Evolutionary conservation across 2,888 invertebrate genomes (phyloP), one percentile per base, ranked within the genome.

Genomic region (Carcina quercana): DNA sequence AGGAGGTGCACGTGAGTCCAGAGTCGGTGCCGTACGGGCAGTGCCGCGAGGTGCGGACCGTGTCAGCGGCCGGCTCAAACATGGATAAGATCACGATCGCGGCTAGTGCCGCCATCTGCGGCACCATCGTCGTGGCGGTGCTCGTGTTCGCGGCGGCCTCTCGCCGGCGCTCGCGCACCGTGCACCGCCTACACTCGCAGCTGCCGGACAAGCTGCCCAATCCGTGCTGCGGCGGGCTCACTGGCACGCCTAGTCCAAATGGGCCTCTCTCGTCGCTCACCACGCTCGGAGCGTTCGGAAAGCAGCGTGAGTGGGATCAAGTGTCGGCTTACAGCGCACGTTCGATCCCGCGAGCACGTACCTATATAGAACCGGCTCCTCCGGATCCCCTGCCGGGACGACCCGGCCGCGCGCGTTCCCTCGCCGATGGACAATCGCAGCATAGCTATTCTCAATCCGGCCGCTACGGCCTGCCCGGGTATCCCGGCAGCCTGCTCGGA

Each of bases 71-170:
- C 27, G 90, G 93, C 31, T 92, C 94, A 34, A 94, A 95, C 76
- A 95, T 96, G 93, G 96, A 96, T 80, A 96, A 95, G 74, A 95
- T 96, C 59, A 96, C 96, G 31, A 96, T 96, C 57, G 95, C 94
- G 13, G 95, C 95, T 3, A 94, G 95, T 59, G 95, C 95, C 12
- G 95, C 95, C 35, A 96, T 96, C 60, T 96, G 96, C 70, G 94
- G 93, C 24, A 95, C 95, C 24, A 95, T 96, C 51, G 92, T 96
- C 37, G 89, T 95, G 26, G 96, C 95, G 0, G 94, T 96, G 35
- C 91, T 96, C 47, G 90, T 96, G 45, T 95, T 96, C 70, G 91
- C 96, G 32, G 94, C 94, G 28, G 95, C 95, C 13, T 94, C 93
- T 47, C 88, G 91, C 39, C 87, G 93, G 42, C 86, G 94, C 36